Evolutionary conservation across 2,113 vertebrate species (phyloP).

Genomic region (Brienomyrus brachyistius): DNA sequence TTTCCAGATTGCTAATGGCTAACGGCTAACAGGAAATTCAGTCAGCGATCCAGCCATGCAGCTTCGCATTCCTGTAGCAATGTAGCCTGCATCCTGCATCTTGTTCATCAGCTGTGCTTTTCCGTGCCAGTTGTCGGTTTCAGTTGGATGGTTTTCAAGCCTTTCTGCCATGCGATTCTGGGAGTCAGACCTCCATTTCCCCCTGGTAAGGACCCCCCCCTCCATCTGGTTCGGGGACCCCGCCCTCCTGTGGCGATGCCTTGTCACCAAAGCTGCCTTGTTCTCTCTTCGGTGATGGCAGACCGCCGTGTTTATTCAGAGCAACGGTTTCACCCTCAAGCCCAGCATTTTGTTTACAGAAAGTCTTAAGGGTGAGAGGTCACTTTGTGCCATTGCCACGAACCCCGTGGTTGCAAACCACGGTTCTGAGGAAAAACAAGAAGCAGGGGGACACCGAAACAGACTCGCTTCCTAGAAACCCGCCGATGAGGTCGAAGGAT

Average conservation of each 20-base stretch:
- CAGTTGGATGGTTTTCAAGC: neutral
- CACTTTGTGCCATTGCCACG: neutral
- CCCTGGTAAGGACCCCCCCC: neutral
- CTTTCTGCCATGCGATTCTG: neutral
- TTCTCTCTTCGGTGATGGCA: neutral
- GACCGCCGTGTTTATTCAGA: neutral
- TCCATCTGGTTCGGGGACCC: neutral
- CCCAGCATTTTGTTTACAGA: conserved; percentile 5
- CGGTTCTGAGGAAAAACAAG: neutral
- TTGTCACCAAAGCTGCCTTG: neutral
- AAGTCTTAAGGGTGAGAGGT: neutral
- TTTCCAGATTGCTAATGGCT: neutral
- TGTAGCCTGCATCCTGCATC: neutral
- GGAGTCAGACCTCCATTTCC: neutral
- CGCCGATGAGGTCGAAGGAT: neutral
- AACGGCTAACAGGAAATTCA: neutral
- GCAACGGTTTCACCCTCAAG: neutral
- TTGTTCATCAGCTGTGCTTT: neutral
- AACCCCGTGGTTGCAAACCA: neutral
- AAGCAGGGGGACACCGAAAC: neutral
- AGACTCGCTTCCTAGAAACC: neutral
- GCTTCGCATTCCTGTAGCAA: neutral
- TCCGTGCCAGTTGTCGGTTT: neutral
- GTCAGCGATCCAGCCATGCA: neutral
- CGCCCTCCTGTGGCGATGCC: neutral